Base-by-base conservation (phyloP, 2,113 vertebrate species). In the Lipophrys pholis region DNA sequence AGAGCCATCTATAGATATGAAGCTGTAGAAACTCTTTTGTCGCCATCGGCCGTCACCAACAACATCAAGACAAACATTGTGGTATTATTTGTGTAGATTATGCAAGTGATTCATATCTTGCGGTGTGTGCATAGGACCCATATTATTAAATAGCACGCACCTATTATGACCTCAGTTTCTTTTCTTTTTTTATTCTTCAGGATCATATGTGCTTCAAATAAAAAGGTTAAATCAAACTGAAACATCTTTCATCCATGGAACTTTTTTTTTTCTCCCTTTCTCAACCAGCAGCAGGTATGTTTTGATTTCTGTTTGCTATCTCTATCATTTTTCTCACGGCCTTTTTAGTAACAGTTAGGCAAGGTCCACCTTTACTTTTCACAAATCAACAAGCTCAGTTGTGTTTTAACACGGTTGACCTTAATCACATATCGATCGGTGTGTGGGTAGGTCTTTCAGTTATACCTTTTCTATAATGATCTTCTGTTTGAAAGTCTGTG, bases 311-410 rank as follows among this genome's bases (percentile, higher is more conserved):
- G 53, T 59, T 70, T 77, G 75, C 66, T 69, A 72, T 78, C 52
- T 73, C 73, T 80, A 70, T 51, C 60, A 69, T 51, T 65, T 69
- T 79, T 57, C 39, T 74, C 8, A 56, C 42, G 8, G 65, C 14
- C 9, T 81, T 81, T 81, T 56, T 60, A 63, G 42, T 59, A 77
- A 66, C 12, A 30, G 53, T 53, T 52, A 38, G 64, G 67, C 73
- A 87, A 51, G 65, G 65, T 69, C 14, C 71, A 51, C 62, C 80
- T 65, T 65, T 68, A 38, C 65, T 43, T 11, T 42, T 49, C 61
- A 69, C 74, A 49, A 67, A 78, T 83, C 74, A 78, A 70, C 77
- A 75, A 43, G 77, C 21, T 70, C 55, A 56, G 70, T 49, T 40
- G 62, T 69, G 46, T 69, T 83, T 73, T 53, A 79, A 70, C 43